These are phyloP conservation scores for Mugil cephalus DNA, from an alignment of 2,113 vertebrate species.

Conservation along the genomic window DNA sequence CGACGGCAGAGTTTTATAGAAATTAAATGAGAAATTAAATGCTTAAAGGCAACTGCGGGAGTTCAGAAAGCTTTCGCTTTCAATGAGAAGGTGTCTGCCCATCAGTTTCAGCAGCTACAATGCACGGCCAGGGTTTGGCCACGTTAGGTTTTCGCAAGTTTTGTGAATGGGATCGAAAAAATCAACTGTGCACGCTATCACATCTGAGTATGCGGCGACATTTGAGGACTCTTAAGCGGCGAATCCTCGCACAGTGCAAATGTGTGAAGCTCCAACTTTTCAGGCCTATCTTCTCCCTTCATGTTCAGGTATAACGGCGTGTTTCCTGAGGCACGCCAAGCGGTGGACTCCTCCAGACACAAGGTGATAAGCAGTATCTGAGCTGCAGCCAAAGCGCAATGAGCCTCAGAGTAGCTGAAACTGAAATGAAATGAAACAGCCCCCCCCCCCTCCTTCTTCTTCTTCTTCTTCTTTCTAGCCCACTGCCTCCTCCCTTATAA, in stretches of 20 bases:
- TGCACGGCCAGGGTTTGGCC: too few species aligned
- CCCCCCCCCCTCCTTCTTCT: slow-evolving; percentile 11
- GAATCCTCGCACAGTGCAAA: slow-evolving; percentile 11
- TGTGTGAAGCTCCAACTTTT: slow-evolving; percentile 11
- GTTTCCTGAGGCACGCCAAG: slow-evolving; percentile 47
- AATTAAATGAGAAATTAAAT: slow-evolving; percentile 35
- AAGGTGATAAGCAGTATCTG: slow-evolving; percentile 50
- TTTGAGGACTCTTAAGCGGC: slow-evolving; percentile 11
- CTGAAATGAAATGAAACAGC: slow-evolving; percentile 41
- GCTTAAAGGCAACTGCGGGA: slow-evolving; percentile 8
- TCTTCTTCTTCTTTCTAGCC: slow-evolving; percentile 1
- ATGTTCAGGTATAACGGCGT: slow-evolving; percentile 23
- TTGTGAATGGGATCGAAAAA: slow-evolving; percentile 17
- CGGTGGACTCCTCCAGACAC: slow-evolving; percentile 37
- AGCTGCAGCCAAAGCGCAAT: slow-evolving; percentile 58
- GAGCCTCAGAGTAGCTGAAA: slow-evolving; percentile 52
- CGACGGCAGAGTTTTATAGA: slow-evolving; percentile 11
- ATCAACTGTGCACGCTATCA: slow-evolving; percentile 4
- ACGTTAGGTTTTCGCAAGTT: slow-evolving; percentile 10
- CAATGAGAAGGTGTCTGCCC: background rate
- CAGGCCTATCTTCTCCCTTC: slow-evolving; percentile 15
- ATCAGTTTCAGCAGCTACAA: background rate
- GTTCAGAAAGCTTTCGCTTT: slow-evolving; percentile 22
- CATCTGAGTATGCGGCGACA: slow-evolving; percentile 18
- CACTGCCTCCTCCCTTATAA: slow-evolving; percentile 37